A percentile compares a stretch with the other conserved stretches of the same genome.
Evolutionary conservation across 2,888 invertebrate genomes (phyloP).

Genomic region (Celastrina argiolus): DNA sequence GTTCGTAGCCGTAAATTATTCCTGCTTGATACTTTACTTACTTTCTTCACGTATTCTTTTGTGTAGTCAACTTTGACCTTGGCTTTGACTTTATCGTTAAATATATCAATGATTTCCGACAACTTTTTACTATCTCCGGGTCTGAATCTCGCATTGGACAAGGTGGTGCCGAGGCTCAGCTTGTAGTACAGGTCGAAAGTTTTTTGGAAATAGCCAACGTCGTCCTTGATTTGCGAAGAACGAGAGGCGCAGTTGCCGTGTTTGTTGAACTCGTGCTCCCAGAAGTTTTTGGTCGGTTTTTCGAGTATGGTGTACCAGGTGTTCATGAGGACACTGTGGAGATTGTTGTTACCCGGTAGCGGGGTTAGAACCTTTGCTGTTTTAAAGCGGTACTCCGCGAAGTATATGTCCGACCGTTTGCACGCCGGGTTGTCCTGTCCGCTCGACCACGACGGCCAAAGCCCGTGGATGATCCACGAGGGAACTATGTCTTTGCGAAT

Average conservation of each 20-base stretch:
- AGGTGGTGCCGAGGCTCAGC: background rate
- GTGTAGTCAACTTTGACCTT: background rate
- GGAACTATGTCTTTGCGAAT: background rate
- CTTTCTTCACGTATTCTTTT: background rate
- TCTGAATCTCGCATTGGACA: background rate
- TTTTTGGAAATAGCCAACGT: background rate
- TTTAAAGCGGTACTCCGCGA: background rate
- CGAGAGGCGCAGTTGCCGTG: constrained; percentile 1
- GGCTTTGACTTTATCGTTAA: background rate
- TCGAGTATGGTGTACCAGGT: constrained; percentile 3
- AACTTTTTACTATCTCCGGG: background rate
- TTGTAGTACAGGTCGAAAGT: constrained; percentile 1
- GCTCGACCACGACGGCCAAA: background rate
- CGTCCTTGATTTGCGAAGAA: background rate
- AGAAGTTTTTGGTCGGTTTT: background rate
- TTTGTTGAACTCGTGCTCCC: background rate
- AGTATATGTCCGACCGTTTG: background rate
- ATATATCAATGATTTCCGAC: background rate
- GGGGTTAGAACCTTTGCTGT: background rate
- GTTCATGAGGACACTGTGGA: background rate
- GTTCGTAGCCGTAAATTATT: too few relatives aligned
- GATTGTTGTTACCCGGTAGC: background rate
- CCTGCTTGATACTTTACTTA: background rate
- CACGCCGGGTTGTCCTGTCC: background rate
- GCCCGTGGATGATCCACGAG: background rate